A percentile compares a stretch with the other conserved stretches of the same genome.
Conservation (phyloP, 2,113 vertebrate genomes). For the Recurvirostra avosetta region DNA sequence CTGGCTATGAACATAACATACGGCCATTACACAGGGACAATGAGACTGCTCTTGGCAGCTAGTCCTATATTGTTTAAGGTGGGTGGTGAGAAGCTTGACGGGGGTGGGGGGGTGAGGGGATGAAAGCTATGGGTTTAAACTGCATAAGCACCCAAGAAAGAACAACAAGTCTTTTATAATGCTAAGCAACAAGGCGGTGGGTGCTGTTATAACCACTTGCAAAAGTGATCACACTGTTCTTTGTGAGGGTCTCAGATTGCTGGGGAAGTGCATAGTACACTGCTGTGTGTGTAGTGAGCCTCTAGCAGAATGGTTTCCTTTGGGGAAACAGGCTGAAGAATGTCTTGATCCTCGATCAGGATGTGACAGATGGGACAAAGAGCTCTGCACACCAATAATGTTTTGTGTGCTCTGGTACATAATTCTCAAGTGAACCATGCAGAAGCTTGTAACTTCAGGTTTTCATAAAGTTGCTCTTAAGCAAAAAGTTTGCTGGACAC, state of each 20-base stretch:
- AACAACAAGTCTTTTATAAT: neutral
- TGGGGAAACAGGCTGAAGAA: neutral
- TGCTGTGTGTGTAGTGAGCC: neutral
- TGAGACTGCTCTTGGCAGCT: neutral
- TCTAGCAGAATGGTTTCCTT: neutral
- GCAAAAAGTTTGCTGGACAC: neutral
- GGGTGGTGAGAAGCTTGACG: neutral
- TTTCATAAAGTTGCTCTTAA: neutral
- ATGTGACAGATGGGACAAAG: neutral
- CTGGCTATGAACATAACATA: neutral
- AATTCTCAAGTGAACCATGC: neutral
- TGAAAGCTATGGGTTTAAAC: neutral
- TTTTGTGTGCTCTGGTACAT: neutral
- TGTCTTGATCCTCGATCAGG: neutral
- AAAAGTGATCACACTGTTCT: neutral
- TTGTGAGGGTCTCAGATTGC: neutral
- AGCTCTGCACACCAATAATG: neutral
- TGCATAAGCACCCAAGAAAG: neutral
- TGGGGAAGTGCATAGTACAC: neutral
- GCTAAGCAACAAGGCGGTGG: neutral
- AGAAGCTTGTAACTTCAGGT: neutral
- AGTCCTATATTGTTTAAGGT: neutral
- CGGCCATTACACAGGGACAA: neutral
- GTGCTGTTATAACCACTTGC: neutral
- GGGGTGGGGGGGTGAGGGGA: no score